Conservation (phyloP, 30 jellyfish, hydroid and myxozoan genomes). For the Rhopilema esculentum region DNA sequence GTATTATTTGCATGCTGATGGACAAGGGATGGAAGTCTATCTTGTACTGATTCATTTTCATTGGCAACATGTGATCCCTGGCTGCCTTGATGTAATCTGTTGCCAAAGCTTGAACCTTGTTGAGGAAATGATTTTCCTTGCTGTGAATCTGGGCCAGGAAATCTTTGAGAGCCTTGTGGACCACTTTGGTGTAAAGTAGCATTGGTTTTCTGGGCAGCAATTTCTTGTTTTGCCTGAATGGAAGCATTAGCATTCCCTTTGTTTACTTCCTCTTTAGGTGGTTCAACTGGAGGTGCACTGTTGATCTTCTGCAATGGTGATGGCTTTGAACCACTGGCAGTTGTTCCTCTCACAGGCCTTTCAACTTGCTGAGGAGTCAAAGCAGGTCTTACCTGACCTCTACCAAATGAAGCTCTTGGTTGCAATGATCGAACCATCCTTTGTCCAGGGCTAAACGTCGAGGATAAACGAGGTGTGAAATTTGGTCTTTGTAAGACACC, state of each 20-base stretch:
- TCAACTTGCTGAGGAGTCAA: slow-evolving; percentile 6
- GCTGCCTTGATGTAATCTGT: slow-evolving; percentile 10
- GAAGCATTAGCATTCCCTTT: background rate
- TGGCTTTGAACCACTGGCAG: background rate
- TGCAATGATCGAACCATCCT: slow-evolving; percentile 13
- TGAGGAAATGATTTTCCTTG: background rate
- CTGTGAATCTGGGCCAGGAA: background rate
- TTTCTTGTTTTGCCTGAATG: background rate
- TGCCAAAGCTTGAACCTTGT: background rate
- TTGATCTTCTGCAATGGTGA: slow-evolving; percentile 17
- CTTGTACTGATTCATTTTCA: background rate
- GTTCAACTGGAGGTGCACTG: slow-evolving; percentile 60
- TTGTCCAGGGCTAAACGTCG: background rate
- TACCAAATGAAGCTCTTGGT: slow-evolving; percentile 21
- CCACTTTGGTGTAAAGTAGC: background rate
- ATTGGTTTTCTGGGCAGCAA: background rate
- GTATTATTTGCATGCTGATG: slow-evolving; percentile 20
- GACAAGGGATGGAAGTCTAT: slow-evolving; percentile 33
- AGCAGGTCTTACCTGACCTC: background rate
- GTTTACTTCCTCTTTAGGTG: background rate
- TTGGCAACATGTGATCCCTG: background rate
- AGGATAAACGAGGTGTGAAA: background rate
- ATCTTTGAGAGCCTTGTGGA: background rate
- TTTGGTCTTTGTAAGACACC: background rate
- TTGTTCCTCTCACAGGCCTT: background rate